These are phyloP conservation scores for Noctua janthina DNA, from an alignment of 2,888 invertebrate genomes.

Conservation along the genomic window DNA sequence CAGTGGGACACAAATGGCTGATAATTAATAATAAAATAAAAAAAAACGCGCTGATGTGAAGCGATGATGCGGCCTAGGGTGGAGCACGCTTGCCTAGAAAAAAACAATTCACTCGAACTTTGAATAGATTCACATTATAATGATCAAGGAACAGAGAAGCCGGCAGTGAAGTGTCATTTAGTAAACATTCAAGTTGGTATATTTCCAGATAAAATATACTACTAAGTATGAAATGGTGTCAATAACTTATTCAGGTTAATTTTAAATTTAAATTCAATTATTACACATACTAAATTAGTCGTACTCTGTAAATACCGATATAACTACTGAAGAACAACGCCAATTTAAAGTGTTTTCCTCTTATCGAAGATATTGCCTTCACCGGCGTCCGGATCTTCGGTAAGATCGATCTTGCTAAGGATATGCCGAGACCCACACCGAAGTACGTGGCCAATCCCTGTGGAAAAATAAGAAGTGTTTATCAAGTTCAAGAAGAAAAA, in stretches of 20 bases:
- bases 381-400: conserved; percentile 80
- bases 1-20: too few species aligned
- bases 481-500: neutral
- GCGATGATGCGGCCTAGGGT: too few species aligned
- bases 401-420: conserved; percentile 78
- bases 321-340: conserved; percentile 88
- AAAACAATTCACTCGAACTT: too few species aligned
- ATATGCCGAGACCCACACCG: conserved; percentile 82
- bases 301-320: conserved; percentile 90
- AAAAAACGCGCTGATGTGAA: too few species aligned
- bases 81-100: too few species aligned
- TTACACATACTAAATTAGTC: conserved; percentile 72
- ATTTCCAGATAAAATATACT: too few species aligned
- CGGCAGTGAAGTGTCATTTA: too few species aligned
- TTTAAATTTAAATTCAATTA: conserved; percentile 12
- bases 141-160: too few species aligned
- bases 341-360: conserved; percentile 82
- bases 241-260: neutral
- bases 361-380: conserved; percentile 80
- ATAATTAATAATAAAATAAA: too few species aligned
- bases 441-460: conserved; percentile 85
- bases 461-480: neutral
- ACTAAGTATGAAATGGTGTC: neutral
- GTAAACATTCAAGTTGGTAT: neutral
- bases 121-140: too few species aligned